These are phyloP conservation scores for rat (Rattus norvegicus) DNA, from an alignment of 2,113 vertebrate genomes.

Conservation along the genomic window GRCr8 NC_086026.1:70392501-70393000, in stretches of 20 bases:
- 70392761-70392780: slow-evolving; percentile 30
- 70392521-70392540: background rate
- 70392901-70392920: background rate
- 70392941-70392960: background rate
- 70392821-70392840: background rate
- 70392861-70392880: background rate
- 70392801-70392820: slow-evolving; percentile 41
- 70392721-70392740: background rate
- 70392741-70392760: rapidly evolving
- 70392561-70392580: background rate
- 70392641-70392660: background rate
- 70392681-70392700: too few species aligned
- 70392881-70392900: background rate
- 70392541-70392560: background rate
- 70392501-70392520: background rate
- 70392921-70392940: too few species aligned
- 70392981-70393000: background rate
- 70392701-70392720: background rate
- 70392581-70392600: background rate
- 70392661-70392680: background rate
- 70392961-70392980: background rate
- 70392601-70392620: background rate
- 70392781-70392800: slow-evolving; percentile 8
- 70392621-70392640: background rate
- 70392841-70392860: slow-evolving; percentile 8